Evolutionary conservation across 2,113 vertebrate genomes (phyloP), one percentile per base, ranked within the genome.

Genomic region (Ranitomeya variabilis): DNA sequence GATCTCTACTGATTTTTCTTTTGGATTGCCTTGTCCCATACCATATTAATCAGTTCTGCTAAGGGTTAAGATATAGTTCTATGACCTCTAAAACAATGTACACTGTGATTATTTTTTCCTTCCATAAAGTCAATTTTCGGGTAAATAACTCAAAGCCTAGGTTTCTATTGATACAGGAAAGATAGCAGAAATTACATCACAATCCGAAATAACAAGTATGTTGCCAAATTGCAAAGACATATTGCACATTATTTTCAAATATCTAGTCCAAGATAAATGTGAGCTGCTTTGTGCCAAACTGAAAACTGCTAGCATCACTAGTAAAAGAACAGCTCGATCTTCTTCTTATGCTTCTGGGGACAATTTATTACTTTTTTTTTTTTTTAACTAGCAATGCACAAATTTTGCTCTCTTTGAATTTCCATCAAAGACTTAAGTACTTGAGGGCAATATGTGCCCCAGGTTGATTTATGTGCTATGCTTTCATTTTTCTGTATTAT

Each of bases 401-500:
- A 67, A 52, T 51, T 23, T 51, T n/a, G 62, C 21, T 69, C 62
- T 52, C 31, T 54, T n/a, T 69, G 81, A 83, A 83, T 67, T 67
- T 67, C 23, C 19, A 83, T 83, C 81, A 64, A 83, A 3, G 5
- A 67, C 62, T 83, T 52, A 21, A 67, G 60, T 64, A 83, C 81
- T 83, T 67, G 45, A 52, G 81, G 81, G 81, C 19, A 51, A 67
- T 66, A 67, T n/a, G 13, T 11, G 69, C 81, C 81, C 45, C 51
- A 18, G 82, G 64, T 71, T 71, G 37, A 71, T 84, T 84, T 71
- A 84, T 71, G 21, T 84, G 64, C 66, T 84, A 55, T 71, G 82
- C 66, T 55, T 71, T 84, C 64, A 84, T 84, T 71, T 84, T 84
- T 21, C 19, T 69, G 45, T 15, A 83, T 83, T 83, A 69, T 55